Evolutionary conservation across 2,113 vertebrate species (phyloP), one percentile per base, ranked within the genome.

Genomic region (Cairina moschata): DNA sequence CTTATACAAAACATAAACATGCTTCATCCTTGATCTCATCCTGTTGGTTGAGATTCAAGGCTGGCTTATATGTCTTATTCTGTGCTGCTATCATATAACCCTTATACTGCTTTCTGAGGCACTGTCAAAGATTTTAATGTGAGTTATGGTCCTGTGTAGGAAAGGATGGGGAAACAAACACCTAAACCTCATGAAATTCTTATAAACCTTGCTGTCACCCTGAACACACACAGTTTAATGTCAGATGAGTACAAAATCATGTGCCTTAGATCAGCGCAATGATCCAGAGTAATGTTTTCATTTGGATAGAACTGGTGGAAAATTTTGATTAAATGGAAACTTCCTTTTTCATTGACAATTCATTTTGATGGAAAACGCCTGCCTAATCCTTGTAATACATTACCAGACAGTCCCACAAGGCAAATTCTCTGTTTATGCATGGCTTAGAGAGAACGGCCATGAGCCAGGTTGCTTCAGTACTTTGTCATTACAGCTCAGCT

Each of bases 271-370:
- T 86, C 87, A 90, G 36, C n/a, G 59, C 25, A 69, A 83, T 3
- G 15, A 78, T 91, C 83, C 76, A 93, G 92, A 94, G 14, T 28
- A 94, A 89, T 88, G 76, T 86, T 90, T 96, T 88, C 90, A 77
- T 90, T 96, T 95, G 91, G 88, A 96, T 52, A 88, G 82, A 86
- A 77, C 60, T 25, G 59, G 65, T 93, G 90, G 96, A 97, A 97
- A 95, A 86, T 72, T 52, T 56, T 84, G 90, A 96, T 93, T 95
- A 91, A 95, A 93, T 52, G 73, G 94, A 94, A 96, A 96, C 79
- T 94, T 93, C 79, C 77, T 94, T 91, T 93, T 84, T 81, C 90
- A 90, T 54, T 92, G 88, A 96, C 93, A 90, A 86, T 65, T 68
- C 79, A 86, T 93, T 93, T 74, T 80, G 90, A 91, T 65, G 72